Conservation (phyloP, 1,140 invertebrate species). For the Chrysopa pallens region DNA sequence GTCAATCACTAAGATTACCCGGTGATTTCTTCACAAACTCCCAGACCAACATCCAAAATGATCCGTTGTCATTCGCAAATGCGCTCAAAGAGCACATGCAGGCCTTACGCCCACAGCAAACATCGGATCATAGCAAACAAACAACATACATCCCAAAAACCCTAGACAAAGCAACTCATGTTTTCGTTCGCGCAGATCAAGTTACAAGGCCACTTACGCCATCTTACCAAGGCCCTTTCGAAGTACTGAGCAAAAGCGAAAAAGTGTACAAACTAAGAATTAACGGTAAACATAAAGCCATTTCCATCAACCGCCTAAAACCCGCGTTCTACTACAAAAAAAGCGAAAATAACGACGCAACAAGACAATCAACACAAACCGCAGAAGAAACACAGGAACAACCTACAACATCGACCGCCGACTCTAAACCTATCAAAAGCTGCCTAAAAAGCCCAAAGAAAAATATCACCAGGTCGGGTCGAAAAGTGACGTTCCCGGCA, state of each 20-base stretch:
- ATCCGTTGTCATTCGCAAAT: neutral
- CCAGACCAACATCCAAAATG: neutral
- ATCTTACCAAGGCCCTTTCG: slow-evolving; percentile 15
- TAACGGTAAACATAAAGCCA: neutral
- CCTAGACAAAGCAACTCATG: slow-evolving; percentile 9
- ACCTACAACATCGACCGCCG: neutral
- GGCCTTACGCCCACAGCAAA: slow-evolving; percentile 1
- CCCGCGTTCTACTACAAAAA: neutral
- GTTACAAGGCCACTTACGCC: slow-evolving; percentile 8
- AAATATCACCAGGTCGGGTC: no score
- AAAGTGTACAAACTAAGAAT: slow-evolving; percentile 10
- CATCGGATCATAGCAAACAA: slow-evolving; percentile 2
- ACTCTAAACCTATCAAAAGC: no score
- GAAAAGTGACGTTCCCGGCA: no score
- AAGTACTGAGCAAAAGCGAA: slow-evolving; percentile 8
- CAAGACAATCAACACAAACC: neutral
- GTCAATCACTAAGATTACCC: slow-evolving; percentile 12
- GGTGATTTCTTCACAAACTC: slow-evolving; percentile 8
- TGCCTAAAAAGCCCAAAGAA: no score
- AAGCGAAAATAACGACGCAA: neutral
- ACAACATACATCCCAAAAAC: slow-evolving; percentile 11
- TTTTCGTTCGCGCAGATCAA: slow-evolving; percentile 12
- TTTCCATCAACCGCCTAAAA: neutral
- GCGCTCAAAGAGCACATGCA: neutral
- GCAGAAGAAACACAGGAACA: neutral